phyloP scores from a whole-genome alignment of 2,797 vertebrate species.

The Enteromius viviparus region DNA sequence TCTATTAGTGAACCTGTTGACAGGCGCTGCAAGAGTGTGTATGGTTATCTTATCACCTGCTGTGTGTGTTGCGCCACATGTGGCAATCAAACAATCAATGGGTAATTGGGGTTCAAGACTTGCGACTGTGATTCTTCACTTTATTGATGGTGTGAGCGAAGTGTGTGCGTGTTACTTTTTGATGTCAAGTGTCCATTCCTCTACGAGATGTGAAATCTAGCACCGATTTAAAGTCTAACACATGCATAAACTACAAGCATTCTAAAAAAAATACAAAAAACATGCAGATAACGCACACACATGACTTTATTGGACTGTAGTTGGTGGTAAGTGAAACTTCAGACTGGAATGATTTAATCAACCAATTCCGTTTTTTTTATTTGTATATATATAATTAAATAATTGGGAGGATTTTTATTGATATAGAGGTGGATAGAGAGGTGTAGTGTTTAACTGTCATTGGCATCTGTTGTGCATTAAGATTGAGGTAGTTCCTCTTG shows the following conservation, averaged over 20 bases:
- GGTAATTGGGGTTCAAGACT: constrained; percentile 32
- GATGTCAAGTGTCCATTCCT: constrained; percentile 54
- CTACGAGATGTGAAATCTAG: constrained; percentile 54
- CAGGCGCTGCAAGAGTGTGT: background rate
- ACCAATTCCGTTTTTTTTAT: background rate
- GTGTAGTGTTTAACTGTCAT: background rate
- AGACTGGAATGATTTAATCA: background rate
- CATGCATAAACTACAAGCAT: constrained; percentile 2
- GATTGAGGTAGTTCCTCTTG: background rate
- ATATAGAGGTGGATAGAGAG: background rate
- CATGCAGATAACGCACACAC: background rate
- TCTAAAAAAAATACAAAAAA: background rate
- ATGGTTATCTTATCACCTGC: background rate
- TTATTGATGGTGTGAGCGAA: constrained; percentile 9
- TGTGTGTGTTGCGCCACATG: constrained; percentile 24
- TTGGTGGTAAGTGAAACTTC: background rate
- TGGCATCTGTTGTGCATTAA: background rate
- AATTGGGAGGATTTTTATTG: background rate
- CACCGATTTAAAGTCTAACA: constrained; percentile 43
- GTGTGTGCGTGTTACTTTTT: constrained; percentile 8
- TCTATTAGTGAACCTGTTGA: background rate
- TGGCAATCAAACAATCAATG: constrained; percentile 23
- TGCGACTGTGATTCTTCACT: constrained; percentile 35
- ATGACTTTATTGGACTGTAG: background rate
- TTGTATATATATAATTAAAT: background rate